These are phyloP conservation scores for Psilopsiagon aurifrons DNA, from an alignment of 2,113 vertebrate species.

Conservation along the genomic window DNA sequence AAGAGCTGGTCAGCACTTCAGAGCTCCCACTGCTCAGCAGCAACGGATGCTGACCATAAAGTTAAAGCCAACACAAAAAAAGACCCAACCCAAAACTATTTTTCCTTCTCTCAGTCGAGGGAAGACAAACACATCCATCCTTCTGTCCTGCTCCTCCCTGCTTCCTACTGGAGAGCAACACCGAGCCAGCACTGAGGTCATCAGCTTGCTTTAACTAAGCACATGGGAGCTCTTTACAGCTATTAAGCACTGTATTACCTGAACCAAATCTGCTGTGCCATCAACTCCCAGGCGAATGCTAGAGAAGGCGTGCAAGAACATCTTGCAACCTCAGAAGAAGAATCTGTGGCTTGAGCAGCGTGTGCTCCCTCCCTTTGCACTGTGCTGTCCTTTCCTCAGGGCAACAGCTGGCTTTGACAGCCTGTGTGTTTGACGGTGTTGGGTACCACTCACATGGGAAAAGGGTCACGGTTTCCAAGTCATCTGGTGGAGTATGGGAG, in stretches of 20 bases:
- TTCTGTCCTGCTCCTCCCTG: neutral
- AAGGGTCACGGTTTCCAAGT: constrained; percentile 40
- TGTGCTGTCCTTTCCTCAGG: neutral
- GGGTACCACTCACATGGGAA: constrained; percentile 6
- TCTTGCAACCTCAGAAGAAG: neutral
- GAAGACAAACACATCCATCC: constrained; percentile 2
- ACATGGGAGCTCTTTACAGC: too few relatives aligned
- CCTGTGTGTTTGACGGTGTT: neutral
- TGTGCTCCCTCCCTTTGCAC: neutral
- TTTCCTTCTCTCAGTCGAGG: neutral
- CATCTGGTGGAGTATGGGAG: constrained; percentile 31
- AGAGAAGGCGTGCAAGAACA: neutral
- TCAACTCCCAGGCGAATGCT: rapidly evolving
- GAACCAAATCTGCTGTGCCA: neutral
- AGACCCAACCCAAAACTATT: neutral
- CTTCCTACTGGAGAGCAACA: neutral
- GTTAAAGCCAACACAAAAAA: constrained; percentile 11
- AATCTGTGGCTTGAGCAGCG: neutral
- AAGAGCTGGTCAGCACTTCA: constrained; percentile 58
- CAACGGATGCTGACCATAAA: constrained; percentile 12
- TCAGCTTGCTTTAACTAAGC: neutral
- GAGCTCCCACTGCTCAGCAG: constrained; percentile 29
- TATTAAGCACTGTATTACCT: neutral
- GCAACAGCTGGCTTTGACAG: constrained; percentile 54
- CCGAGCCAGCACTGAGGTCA: rapidly evolving